Base-by-base conservation (phyloP, 2,113 vertebrate genomes). In the Chaetorhynchus papuensis region DNA sequence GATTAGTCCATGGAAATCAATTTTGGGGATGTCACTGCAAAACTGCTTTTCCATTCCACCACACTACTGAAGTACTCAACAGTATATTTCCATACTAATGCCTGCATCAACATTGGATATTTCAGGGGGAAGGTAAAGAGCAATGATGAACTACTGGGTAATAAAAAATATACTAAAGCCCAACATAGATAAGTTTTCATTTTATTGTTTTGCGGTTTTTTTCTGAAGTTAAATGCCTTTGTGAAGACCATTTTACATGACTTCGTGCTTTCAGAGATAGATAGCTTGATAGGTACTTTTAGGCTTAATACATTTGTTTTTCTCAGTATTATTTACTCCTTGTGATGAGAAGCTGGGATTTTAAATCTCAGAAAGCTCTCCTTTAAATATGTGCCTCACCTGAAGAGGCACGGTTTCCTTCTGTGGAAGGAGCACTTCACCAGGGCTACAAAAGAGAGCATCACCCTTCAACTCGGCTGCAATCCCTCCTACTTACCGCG, bases 381-480 rank as follows among this genome's bases (percentile, higher is more conserved):
- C n/a, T 72, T 61, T 30, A 10, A 26, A 27, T 13, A 5, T 0
- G 12, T 9, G 11, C 14, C 35, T 83, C 9, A 11, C 35, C 16
- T 42, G 71, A 24, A 19, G 12, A 52, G 33, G 17, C 31, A 56
- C 22, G 17, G 17, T 5, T 37, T 37, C n/a, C 57, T 60, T 57
- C 26, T 26, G 53, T 57, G 21, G n/a, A 42, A n/a, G 33, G 28
- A 57, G 52, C 27, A 5, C 24, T 35, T 24, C 18, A 11, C 16
- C 28, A 2, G 45, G 2, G 2, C 30, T 3, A 8, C 1, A 9
- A 21, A 44, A 52, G 11, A 31, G 27, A 44, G 15, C 31, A 22
- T 41, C 17, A 1, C 8, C 7, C 42, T 13, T 17, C 2, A 16
- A 14, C n/a, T 56, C 6, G 2, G 49, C 41, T 30, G n/a, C 3